Evolutionary conservation across 2,113 vertebrate genomes (phyloP), one percentile per base, ranked within the genome.

Genomic region (Thymallus thymallus): DNA sequence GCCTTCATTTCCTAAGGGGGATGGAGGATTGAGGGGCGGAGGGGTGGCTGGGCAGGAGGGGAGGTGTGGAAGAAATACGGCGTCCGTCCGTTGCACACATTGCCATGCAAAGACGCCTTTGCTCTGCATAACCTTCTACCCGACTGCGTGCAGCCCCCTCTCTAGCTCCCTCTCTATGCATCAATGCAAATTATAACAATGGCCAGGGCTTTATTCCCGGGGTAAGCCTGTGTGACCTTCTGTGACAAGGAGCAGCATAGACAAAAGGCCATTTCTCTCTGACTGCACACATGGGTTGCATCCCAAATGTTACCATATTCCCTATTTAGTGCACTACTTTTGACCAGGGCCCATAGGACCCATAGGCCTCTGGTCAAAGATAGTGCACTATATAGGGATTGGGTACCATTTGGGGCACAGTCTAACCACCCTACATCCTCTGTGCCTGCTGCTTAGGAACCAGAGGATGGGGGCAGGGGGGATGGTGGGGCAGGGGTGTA

Each of bases 101-200:
- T 89, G 90, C 88, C 87, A 88, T 87, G 87, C 88, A 88, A 85
- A 92, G 87, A 86, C 75, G 71, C 76, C 83, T 85, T 76, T 74
- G 62, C 75, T 73, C 74, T 80, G 83, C 76, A 75, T 22, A 51
- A 69, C 41, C 48, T 72, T 5, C 70, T 45, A 14, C 29, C 65
- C 55, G 60, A 16, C 24, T 7, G 41, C 26, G 35, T 22, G 20
- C 24, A 58, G 3, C 64, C 12, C 41, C 35, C 74, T 60, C 69
- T 74, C 88, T 85, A 85, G 86, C 83, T 74, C 76, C 73, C 85
- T 87, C 85, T 91, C 86, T 91, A 90, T 91, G 90, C 91, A 93
- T 92, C 90, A 91, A 92, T 91, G 89, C 92, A 93, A 92, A 93
- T 93, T 90, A 87, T 87, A 93, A 92, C 90, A 91, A 89, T 88